Base-by-base conservation (phyloP, 2,888 invertebrate genomes). In the Lathronympha strigana region DNA sequence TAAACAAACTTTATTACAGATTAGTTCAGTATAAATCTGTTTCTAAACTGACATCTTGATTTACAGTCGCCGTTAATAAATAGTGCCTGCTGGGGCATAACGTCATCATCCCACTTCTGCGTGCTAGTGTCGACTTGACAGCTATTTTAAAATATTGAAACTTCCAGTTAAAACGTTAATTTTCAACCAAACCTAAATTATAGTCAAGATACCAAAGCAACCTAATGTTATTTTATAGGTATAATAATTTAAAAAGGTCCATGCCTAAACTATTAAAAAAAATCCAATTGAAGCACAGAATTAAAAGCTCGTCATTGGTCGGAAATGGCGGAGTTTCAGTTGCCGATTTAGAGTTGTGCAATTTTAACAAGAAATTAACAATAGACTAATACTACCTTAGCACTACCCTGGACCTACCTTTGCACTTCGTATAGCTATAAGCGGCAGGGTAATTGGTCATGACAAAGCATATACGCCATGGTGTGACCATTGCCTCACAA, bases 401-500 rank as follows among this genome's bases (percentile, higher is more conserved):
- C n/a, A n/a, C n/a, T n/a, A n/a, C n/a, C n/a, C n/a, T 40, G 40
- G 9, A 40, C 40, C 40, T 1, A 40, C 17, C 40, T 23, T 45
- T 23, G 23, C 23, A 47, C 47, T 23, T 23, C n/a, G 47, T 15
- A 33, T 9, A 33, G 5, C 13, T 33, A 43, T 43, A 43, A 31
- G 13, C 9, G 36, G 31, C 33, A 9, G 13, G 28, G 19, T 51
- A 28, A 28, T 11, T 45, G 31, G 0, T 36, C 25, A 15, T 54
- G 31, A 61, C 31, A 51, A 40, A 19, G 21, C 17, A 62, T 54
- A 36, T 13, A n/a, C 51, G 51, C 51, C 47, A 62, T 54, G 21
- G 62, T 55, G 63, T 63, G 63, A 19, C 38, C 47, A 55, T 63
- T 55, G 36, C 47, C 55, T 63, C 63, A 63, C 47, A 49, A 55